Base-by-base conservation (phyloP, 2,113 vertebrate species). In the Chinchilla lanigera region DNA sequence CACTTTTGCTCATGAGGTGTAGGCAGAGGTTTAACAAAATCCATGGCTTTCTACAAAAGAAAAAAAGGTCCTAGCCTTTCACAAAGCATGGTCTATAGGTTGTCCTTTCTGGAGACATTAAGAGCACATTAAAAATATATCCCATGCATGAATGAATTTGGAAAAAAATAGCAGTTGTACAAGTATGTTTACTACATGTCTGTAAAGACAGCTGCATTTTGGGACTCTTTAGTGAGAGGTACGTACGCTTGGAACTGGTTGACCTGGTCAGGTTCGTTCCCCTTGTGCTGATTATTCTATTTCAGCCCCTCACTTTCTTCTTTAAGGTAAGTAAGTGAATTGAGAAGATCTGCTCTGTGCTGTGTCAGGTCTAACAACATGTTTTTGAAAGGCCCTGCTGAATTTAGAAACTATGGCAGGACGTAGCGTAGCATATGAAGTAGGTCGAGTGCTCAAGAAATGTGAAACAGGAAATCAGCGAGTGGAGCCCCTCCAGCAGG, bases 81-180 rank as follows among this genome's bases (percentile, higher is more conserved):
- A 50, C 58, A 89, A 82, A 65, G 10, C 56, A 52, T 24, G 50
- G 50, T 60, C 52, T 86, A 20, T 28, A 30, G 10, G 80, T 6
- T 35, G 16, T 14, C 92, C 4, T 78, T 89, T 91, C 77, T 95
- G 35, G 60, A 60, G 65, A 19, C 63, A 73, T 60, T 80, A 73
- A 38, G 20, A 73, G 1, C 89, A 30, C 87, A 17, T 87, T 88
- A 44, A 87, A 92, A 69, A 61, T 47, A 6, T 35, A n/a, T 86
- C 78, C 28, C 3, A 12, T n/a, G 33, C 63, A 83, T 96, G 60
- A 96, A 1, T 71, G 44, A 91, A n/a, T 93, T 93, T 86, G 38
- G 17, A 41, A 4, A 26, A 73, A 87, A 65, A 61, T 60, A 50
- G 87, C 63, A n/a, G 5, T 33, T 84, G 24, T 71, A 63, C 41